A percentile compares a stretch with the other conserved stretches of the same genome.
phyloP scores from a whole-genome alignment of 2,113 vertebrate species.

The Pluvialis apricaria region DNA sequence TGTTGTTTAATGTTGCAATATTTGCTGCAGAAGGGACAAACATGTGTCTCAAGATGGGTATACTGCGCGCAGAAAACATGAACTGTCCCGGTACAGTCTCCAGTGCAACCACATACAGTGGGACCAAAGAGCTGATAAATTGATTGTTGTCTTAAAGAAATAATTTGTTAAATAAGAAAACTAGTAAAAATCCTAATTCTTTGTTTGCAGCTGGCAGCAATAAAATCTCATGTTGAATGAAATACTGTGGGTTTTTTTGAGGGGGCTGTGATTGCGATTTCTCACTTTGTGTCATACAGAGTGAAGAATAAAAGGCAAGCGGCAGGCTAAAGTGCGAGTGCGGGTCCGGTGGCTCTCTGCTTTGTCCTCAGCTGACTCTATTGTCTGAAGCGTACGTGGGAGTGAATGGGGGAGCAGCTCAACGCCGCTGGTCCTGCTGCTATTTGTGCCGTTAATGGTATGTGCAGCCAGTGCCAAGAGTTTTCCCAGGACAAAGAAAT shows the following conservation, averaged over 20 bases:
- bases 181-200: not conserved
- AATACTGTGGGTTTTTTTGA: not conserved
- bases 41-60: not conserved
- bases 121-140: not conserved
- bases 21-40: not conserved
- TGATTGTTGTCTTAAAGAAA: not conserved
- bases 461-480: not conserved
- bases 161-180: not conserved
- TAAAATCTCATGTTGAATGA: not conserved
- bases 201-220: not conserved
- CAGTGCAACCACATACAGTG: accelerated
- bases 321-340: not conserved
- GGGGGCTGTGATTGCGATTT: not conserved
- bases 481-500: not conserved
- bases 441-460: not conserved
- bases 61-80: not conserved
- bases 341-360: not conserved
- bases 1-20: not conserved
- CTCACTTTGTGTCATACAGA: accelerated
- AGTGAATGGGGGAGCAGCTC: not conserved
- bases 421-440: not conserved
- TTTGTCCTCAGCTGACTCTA: not conserved
- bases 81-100: accelerated
- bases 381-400: not conserved
- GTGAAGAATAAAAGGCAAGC: not conserved